These are phyloP conservation scores for Camponotus vicinus DNA, from an alignment of 1,140 invertebrate species.

Conservation along the genomic window DNA sequence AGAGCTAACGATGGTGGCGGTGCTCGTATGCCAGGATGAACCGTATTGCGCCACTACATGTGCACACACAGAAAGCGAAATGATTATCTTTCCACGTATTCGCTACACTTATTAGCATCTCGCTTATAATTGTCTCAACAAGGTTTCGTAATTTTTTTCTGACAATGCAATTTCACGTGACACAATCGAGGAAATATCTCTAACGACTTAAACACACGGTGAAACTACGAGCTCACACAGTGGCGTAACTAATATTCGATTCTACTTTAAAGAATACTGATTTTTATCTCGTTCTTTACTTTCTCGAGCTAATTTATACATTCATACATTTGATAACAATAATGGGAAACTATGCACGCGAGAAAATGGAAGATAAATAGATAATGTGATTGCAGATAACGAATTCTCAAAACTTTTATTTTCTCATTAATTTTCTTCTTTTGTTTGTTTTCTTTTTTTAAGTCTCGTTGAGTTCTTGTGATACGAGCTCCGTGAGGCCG, in stretches of 20 bases:
- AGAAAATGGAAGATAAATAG: not conserved
- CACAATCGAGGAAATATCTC: not conserved
- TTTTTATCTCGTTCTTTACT: not conserved
- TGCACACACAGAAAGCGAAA: not conserved
- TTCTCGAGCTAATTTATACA: not conserved
- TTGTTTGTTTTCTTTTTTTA: too few species aligned
- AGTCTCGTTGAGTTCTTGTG: not conserved
- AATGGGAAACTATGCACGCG: not conserved
- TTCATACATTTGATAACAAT: not conserved
- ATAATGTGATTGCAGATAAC: not conserved
- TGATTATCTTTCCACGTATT: constrained; percentile 19
- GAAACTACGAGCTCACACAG: not conserved
- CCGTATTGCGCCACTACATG: constrained; percentile 94
- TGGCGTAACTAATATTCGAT: not conserved
- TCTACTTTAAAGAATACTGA: not conserved
- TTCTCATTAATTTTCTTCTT: not conserved
- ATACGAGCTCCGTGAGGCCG: not conserved
- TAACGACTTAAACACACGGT: not conserved
- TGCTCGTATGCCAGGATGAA: constrained; percentile 97
- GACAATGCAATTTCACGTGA: not conserved
- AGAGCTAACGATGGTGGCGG: constrained; percentile 93
- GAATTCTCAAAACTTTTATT: not conserved
- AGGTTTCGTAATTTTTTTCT: constrained; percentile 21
- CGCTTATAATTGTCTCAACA: not conserved
- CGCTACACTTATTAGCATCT: not conserved